phyloP scores from a whole-genome alignment of 2,888 invertebrate species.

The Nephrotoma flavescens region DNA sequence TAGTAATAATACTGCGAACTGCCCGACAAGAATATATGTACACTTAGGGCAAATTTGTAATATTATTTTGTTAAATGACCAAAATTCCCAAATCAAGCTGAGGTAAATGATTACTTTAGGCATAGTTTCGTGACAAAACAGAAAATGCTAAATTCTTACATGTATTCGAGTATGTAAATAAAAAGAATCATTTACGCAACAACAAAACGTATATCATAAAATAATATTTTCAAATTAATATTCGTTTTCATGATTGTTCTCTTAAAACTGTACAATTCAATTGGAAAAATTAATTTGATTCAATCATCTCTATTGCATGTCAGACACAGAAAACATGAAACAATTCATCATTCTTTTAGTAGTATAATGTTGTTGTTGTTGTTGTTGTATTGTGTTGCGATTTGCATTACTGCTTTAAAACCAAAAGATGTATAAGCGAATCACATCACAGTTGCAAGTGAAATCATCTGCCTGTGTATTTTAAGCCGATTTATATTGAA shows the following conservation, averaged over 20 bases:
- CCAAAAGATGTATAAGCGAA: not conserved
- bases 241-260: not conserved
- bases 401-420: not conserved
- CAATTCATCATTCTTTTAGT: not conserved
- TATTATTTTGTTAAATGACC: not conserved
- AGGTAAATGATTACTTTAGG: not conserved
- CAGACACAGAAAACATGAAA: not conserved
- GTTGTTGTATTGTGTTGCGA: not conserved
- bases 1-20: no score
- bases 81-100: not conserved
- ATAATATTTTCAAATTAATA: not conserved
- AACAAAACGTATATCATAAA: not conserved
- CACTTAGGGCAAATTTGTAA: not conserved
- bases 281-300: not conserved
- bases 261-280: not conserved
- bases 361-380: not conserved
- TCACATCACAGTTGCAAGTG: not conserved
- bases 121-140: not conserved
- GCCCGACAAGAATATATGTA: no score
- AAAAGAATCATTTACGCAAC: not conserved
- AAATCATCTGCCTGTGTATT: not conserved
- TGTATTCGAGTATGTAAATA: not conserved
- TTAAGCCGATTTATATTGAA: no score
- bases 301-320: not conserved
- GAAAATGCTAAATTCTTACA: no score